These are phyloP conservation scores for Anthophora plumipes DNA, from an alignment of 2,888 invertebrate genomes.

Conservation along the genomic window DNA sequence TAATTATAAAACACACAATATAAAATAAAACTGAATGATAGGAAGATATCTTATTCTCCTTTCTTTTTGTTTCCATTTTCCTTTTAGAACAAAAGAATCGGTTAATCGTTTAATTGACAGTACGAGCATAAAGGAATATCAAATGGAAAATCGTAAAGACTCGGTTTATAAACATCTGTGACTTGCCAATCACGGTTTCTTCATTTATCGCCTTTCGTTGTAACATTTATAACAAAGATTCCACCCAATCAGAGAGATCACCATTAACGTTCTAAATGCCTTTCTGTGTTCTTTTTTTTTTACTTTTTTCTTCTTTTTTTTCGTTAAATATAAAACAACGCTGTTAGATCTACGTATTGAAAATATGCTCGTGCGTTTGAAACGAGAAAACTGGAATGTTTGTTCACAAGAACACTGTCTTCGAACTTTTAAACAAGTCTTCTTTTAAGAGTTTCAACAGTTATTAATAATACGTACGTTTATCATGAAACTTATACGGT, in stretches of 20 bases:
- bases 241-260: slow-evolving; percentile 12
- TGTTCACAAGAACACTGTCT: neutral
- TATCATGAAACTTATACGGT: neutral
- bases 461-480: neutral
- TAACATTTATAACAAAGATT: slow-evolving; percentile 46
- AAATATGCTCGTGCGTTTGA: neutral
- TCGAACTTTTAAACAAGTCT: neutral
- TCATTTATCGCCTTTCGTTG: slow-evolving; percentile 55
- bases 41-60: neutral
- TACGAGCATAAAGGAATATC: slow-evolving; percentile 24
- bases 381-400: neutral
- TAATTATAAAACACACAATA: slow-evolving; percentile 21
- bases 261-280: neutral
- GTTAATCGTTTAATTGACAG: slow-evolving; percentile 51
- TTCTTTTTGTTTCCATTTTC: neutral
- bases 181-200: neutral
- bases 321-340: neutral
- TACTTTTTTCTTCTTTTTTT: neutral
- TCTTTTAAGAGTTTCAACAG: neutral
- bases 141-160: neutral
- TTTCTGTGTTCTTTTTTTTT: neutral
- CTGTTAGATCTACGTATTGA: neutral
- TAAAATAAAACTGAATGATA: slow-evolving; percentile 14
- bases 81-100: slow-evolving; percentile 24
- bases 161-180: neutral